Percentiles rank a stretch among this genome's conserved stretches.
These are phyloP conservation scores for Diarsia rubi DNA, from an alignment of 2,888 invertebrate species.

Conservation along the genomic window DNA sequence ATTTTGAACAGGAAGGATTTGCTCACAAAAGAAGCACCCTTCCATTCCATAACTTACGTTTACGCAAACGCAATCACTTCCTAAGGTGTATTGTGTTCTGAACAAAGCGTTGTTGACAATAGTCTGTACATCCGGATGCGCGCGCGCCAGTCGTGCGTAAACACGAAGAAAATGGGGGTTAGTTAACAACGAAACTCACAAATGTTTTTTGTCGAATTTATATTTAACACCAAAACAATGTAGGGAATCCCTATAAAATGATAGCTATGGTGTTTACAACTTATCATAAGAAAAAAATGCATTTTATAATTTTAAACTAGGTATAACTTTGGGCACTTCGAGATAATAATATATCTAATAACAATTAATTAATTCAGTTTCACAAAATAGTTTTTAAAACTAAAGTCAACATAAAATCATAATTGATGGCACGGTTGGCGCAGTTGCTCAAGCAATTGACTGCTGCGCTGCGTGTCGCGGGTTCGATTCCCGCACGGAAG, in stretches of 20 bases:
- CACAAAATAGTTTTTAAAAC: no score
- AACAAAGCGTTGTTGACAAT: constrained; percentile 53
- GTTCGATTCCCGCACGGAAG: no score
- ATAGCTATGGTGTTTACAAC: neutral
- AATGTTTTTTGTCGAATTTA: neutral
- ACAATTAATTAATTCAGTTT: no score
- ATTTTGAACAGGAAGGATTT: neutral
- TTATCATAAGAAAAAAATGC: neutral
- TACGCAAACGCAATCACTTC: constrained; percentile 46
- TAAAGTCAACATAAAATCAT: no score
- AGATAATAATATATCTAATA: neutral
- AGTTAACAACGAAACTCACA: neutral
- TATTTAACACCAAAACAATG: neutral
- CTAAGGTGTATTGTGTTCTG: constrained; percentile 50
- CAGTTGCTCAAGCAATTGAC: no score
- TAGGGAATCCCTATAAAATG: neutral
- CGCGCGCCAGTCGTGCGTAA: constrained; percentile 55
- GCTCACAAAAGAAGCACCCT: constrained; percentile 34
- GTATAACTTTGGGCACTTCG: neutral
- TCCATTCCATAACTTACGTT: constrained; percentile 30
- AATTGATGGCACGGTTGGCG: no score
- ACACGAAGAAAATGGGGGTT: constrained; percentile 6
- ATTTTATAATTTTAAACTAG: neutral
- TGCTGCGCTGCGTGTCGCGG: no score
- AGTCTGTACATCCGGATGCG: constrained; percentile 55